Evolutionary conservation across 2,797 vertebrate genomes (phyloP), one percentile per base, ranked within the genome.

Genomic region (Muscicapa comitata): DNA sequence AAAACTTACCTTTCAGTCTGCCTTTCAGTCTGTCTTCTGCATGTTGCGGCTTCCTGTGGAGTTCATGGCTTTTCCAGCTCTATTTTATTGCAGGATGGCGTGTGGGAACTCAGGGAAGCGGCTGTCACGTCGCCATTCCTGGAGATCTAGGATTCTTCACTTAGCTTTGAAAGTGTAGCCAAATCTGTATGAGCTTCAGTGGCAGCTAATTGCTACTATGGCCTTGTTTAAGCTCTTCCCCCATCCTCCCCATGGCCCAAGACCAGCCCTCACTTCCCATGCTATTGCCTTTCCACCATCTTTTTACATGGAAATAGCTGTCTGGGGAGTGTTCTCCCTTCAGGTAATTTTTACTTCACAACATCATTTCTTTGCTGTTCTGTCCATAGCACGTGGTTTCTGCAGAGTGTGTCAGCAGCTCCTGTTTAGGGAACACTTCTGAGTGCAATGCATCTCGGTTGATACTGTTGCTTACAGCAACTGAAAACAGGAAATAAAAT

Each of bases 401-500:
- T 59, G 15, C 48, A 47, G 42, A 18, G 15, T 55, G 8, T 75
- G 54, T 51, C 72, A 75, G 40, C 50, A 86, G 54, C 47, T 84
- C 17, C 65, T 85, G 10, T 40, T 71, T 65, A 54, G 42, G 73
- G 37, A 75, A 16, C 13, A 2, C 25, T 77, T 54, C 28, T 35
- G 43, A 70, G 21, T 18, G 31, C 78, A 81, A 35, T 23, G 13
- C 10, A 17, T 50, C 40, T 84, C 1, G 0, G 20, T 42, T 88
- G 55, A 72, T 78, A 67, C 63, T 77, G 42, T 80, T 93, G 62
- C 53, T 42, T 76, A 47, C 7, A 92, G 70, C 51, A 72, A 13
- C 29, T 85, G 63, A 76, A 89, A 95, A 67, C 3, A 70, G 24
- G 31, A 76, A 57, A 62, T 75, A 65, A 81, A 90, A 53, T 28